phyloP scores from a whole-genome alignment of 2,113 vertebrate genomes.

The Shinisaurus crocodilurus region DNA sequence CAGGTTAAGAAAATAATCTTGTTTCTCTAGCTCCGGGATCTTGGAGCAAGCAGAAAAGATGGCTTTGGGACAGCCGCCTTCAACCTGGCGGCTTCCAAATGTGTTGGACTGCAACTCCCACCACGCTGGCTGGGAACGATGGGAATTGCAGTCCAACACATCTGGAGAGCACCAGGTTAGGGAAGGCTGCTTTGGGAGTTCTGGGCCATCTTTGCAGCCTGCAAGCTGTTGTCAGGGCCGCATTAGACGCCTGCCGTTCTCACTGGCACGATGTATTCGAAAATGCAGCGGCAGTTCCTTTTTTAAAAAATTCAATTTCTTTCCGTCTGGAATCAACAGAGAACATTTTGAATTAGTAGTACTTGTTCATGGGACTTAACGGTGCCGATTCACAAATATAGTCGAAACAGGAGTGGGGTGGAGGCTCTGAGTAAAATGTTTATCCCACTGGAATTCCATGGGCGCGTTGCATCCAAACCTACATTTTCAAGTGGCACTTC shows the following conservation, averaged over 20 bases:
- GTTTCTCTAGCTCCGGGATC: not conserved
- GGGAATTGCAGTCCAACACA: no score
- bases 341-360: not conserved
- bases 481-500: no score
- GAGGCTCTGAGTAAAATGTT: no score
- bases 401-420: no score
- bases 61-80: no score
- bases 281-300: not conserved
- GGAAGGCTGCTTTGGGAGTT: not conserved
- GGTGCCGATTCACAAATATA: not conserved
- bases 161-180: no score
- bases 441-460: no score
- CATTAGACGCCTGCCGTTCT: not conserved
- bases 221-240: not conserved
- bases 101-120: no score
- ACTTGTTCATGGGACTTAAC: not conserved
- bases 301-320: slow-evolving; percentile 22
- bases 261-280: not conserved
- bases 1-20: not conserved
- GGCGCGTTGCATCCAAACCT: no score
- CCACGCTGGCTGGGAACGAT: no score
- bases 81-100: no score
- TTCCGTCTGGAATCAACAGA: slow-evolving; percentile 24
- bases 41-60: not conserved
- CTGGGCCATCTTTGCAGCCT: not conserved